These are phyloP conservation scores for Rhipidura dahli DNA, from an alignment of 2,113 vertebrate genomes.

Conservation along the genomic window DNA sequence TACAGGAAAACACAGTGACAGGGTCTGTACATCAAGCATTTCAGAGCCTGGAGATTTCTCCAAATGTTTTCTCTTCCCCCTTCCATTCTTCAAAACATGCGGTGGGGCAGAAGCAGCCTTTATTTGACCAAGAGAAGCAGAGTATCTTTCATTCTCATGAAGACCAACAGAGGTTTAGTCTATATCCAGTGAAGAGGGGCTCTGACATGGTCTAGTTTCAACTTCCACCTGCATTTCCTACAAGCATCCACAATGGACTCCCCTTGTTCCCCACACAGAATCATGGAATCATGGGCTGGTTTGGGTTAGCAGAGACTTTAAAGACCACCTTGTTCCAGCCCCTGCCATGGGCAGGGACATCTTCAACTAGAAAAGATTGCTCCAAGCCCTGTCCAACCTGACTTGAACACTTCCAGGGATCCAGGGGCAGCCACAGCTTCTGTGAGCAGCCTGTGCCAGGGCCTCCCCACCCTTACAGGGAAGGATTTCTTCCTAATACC, in stretches of 20 bases:
- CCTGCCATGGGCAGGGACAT: neutral
- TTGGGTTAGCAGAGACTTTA: neutral
- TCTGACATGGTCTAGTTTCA: neutral
- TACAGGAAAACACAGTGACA: neutral
- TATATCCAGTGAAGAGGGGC: neutral
- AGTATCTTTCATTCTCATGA: neutral
- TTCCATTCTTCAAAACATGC: neutral
- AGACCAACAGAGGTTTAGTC: neutral
- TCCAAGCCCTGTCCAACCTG: neutral
- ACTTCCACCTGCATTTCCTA: neutral
- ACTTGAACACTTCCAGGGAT: neutral
- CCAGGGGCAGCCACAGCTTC: neutral
- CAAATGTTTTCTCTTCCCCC: too few relatives aligned
- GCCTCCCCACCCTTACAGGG: neutral
- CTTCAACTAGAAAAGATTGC: neutral
- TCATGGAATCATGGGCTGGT: neutral
- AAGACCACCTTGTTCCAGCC: neutral
- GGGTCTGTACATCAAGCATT: neutral
- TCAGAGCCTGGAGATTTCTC: neutral
- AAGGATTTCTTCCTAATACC: neutral
- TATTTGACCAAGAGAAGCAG: neutral
- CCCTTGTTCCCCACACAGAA: neutral
- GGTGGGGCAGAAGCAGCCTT: neutral
- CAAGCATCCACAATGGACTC: neutral
- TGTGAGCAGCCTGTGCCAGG: neutral